Percentiles rank a stretch among this genome's conserved stretches.
These are phyloP conservation scores for Dryoscopus gambensis DNA, from an alignment of 2,113 vertebrate species.

Conservation along the genomic window DNA sequence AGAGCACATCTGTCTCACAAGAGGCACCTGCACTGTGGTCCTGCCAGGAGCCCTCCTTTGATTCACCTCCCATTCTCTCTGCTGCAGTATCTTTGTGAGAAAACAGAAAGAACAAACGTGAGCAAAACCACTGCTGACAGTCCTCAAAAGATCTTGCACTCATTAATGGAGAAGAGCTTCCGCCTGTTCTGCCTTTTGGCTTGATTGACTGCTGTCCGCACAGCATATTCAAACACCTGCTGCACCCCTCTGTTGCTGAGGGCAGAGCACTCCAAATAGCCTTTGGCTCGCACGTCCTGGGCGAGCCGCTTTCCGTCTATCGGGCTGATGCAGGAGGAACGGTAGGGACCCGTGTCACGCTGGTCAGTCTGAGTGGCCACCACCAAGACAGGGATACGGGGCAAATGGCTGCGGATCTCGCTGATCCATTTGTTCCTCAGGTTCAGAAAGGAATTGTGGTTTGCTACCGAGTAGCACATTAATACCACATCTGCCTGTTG, in stretches of 20 bases:
- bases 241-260: constrained; percentile 90
- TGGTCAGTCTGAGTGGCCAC: constrained; percentile 95
- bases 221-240: constrained; percentile 93
- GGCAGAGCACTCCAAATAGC: constrained; percentile 93
- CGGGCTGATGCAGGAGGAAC: constrained; percentile 76
- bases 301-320: constrained; percentile 84
- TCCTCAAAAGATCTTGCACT: constrained; percentile 85
- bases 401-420: constrained; percentile 84
- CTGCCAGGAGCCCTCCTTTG: not conserved
- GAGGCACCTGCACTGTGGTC: not conserved
- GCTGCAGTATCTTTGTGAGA: not conserved
- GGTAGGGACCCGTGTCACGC: constrained; percentile 80
- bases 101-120: not conserved
- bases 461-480: constrained; percentile 94
- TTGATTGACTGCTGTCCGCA: constrained; percentile 86
- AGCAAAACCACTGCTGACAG: not conserved
- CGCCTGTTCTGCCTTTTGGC: constrained; percentile 77
- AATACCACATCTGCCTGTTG: constrained; percentile 92
- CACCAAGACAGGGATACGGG: constrained; percentile 85
- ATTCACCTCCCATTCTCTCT: not conserved
- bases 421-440: constrained; percentile 87
- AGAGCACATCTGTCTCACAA: not conserved
- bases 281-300: constrained; percentile 86
- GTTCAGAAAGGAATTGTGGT: constrained; percentile 84
- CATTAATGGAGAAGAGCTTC: constrained; percentile 83